A percentile compares a stretch with the other conserved stretches of the same genome.
Conservation (phyloP, 2,113 vertebrate genomes). For the Psettodes erumei region DNA sequence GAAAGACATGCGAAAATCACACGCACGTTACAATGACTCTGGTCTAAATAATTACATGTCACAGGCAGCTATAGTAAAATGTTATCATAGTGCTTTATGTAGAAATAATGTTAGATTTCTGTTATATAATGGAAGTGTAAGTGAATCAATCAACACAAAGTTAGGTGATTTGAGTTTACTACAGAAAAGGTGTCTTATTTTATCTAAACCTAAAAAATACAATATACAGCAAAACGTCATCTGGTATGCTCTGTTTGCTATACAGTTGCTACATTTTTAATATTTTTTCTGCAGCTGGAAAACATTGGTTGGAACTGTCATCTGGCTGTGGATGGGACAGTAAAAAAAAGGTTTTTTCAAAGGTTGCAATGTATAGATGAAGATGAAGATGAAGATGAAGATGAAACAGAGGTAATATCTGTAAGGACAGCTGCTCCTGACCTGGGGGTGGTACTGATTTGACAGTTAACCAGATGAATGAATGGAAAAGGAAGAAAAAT, state of each 20-base stretch:
- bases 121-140: background rate
- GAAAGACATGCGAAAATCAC: too few species aligned
- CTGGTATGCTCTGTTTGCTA: background rate
- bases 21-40: too few species aligned
- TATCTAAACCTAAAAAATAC: background rate
- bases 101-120: background rate
- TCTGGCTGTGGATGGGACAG: constrained; percentile 83
- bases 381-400: too few species aligned
- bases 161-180: too few species aligned
- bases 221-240: background rate
- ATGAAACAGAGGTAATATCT: too few species aligned
- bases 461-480: background rate
- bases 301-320: constrained; percentile 80
- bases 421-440: background rate
- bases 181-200: background rate
- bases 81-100: background rate
- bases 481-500: background rate
- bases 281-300: constrained; percentile 79
- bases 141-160: background rate
- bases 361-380: constrained; percentile 85
- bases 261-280: background rate
- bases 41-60: too few species aligned
- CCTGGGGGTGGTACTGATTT: background rate
- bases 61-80: too few species aligned
- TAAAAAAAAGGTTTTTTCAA: constrained; percentile 78